Evolutionary conservation across 1,140 invertebrate species (phyloP).

Genomic region (Oncopodura yosiiana): DNA sequence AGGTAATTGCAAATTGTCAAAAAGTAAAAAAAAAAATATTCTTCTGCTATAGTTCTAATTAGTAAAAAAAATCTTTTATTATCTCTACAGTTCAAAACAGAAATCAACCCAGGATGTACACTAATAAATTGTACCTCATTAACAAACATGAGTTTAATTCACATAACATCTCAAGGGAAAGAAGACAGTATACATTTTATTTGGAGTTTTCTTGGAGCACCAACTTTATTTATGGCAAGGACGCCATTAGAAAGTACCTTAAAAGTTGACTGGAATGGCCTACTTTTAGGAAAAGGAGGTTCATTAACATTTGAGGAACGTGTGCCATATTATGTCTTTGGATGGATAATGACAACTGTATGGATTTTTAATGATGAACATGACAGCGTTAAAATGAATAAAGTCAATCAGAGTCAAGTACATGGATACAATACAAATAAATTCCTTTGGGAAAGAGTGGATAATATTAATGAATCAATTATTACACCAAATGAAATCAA

Average conservation of each 20-base stretch:
- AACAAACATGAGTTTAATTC: conserved; percentile 22
- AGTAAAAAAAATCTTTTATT: neutral
- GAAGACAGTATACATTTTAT: conserved; percentile 28
- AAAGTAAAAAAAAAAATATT: neutral
- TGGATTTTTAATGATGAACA: conserved; percentile 28
- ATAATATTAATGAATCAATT: neutral
- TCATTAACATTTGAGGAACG: conserved; percentile 3
- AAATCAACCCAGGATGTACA: conserved; percentile 21
- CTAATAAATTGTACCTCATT: neutral
- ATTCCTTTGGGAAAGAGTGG: conserved; percentile 27
- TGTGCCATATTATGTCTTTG: conserved; percentile 23
- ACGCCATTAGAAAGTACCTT: conserved; percentile 19
- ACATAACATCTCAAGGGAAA: conserved; percentile 26
- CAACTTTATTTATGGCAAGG: conserved; percentile 23
- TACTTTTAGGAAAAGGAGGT: neutral
- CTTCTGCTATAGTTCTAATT: neutral
- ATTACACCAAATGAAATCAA: conserved; percentile 5
- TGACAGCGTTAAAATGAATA: conserved; percentile 17
- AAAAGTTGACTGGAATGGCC: conserved; percentile 14
- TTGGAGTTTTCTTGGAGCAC: conserved; percentile 30
- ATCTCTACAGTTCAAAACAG: conserved; percentile 12
- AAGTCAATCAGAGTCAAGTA: conserved; percentile 24
- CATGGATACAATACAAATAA: conserved; percentile 17
- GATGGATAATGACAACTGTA: conserved; percentile 24
- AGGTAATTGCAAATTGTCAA: too few relatives aligned